Evolutionary conservation across 2,888 invertebrate species (phyloP).

Genomic region (Ectobius pallidus): DNA sequence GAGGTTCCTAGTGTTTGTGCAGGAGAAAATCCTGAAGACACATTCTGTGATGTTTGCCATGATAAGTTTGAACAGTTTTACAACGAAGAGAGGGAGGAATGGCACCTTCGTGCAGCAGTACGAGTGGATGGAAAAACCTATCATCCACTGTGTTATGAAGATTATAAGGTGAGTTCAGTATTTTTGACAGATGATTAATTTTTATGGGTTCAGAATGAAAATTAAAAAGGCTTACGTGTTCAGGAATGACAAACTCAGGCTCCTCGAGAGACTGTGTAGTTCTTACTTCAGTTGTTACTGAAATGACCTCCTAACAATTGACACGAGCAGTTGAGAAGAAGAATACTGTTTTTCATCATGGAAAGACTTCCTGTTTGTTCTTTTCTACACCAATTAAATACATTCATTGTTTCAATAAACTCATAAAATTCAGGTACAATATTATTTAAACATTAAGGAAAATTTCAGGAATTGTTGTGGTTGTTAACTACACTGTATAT

Average conservation of each 20-base stretch:
- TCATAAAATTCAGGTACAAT: background rate
- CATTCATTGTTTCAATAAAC: background rate
- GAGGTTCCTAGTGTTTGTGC: conserved; percentile 76
- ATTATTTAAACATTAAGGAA: background rate
- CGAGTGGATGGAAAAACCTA: conserved; percentile 77
- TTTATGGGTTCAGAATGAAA: no score
- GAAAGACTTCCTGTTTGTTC: background rate
- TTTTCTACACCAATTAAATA: background rate
- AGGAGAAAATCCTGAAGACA: conserved; percentile 66
- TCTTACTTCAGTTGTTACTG: no score
- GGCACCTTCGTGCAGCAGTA: conserved; percentile 89
- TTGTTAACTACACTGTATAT: no score
- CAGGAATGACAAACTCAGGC: no score
- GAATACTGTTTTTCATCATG: no score
- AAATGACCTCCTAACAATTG: no score
- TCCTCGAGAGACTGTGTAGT: no score
- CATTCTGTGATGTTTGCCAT: conserved; percentile 85
- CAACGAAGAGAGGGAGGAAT: conserved; percentile 96
- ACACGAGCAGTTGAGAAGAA: no score
- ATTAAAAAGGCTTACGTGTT: no score
- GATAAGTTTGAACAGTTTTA: conserved; percentile 95
- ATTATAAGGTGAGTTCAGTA: conserved; percentile 68
- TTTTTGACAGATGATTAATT: background rate
- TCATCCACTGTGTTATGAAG: conserved; percentile 90
- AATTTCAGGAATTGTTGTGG: background rate